These are phyloP conservation scores for Corythaeola cristata DNA, from an alignment of 2,113 vertebrate genomes.

Conservation along the genomic window DNA sequence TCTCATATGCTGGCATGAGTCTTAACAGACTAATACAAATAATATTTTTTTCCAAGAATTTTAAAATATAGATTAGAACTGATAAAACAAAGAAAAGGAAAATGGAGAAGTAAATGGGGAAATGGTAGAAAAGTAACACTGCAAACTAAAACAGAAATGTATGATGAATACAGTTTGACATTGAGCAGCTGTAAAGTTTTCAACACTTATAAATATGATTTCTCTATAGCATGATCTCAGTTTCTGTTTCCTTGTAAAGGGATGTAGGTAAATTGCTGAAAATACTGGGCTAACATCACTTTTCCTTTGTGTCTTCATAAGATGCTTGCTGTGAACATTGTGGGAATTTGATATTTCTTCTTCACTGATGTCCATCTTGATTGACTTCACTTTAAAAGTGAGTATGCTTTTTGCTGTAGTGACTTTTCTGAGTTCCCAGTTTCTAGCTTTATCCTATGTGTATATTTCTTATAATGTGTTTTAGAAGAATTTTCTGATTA, in stretches of 20 bases:
- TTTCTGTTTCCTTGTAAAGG: not conserved
- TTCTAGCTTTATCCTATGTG: not conserved
- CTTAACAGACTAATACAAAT: not conserved
- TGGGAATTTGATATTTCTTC: not conserved
- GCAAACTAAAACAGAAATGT: not conserved
- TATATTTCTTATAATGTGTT: not conserved
- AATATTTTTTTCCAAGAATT: not conserved
- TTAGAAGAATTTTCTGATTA: conserved; percentile 8
- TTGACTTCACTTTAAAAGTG: not conserved
- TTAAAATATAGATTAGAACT: not conserved
- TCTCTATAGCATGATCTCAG: not conserved
- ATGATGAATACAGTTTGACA: not conserved
- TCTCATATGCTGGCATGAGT: not conserved
- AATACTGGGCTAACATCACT: not conserved
- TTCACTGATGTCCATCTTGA: not conserved
- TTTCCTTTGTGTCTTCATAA: not conserved
- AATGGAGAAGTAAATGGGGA: not conserved
- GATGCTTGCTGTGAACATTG: not conserved
- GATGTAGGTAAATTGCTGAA: not conserved
- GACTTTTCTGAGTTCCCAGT: not conserved
- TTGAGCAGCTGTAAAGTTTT: not conserved
- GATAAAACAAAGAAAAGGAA: not conserved
- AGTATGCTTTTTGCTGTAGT: not conserved
- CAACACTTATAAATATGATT: not conserved
- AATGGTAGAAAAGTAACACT: not conserved